Evolutionary conservation across 2,888 invertebrate genomes (phyloP).

Genomic region (Tenthredo notha): DNA sequence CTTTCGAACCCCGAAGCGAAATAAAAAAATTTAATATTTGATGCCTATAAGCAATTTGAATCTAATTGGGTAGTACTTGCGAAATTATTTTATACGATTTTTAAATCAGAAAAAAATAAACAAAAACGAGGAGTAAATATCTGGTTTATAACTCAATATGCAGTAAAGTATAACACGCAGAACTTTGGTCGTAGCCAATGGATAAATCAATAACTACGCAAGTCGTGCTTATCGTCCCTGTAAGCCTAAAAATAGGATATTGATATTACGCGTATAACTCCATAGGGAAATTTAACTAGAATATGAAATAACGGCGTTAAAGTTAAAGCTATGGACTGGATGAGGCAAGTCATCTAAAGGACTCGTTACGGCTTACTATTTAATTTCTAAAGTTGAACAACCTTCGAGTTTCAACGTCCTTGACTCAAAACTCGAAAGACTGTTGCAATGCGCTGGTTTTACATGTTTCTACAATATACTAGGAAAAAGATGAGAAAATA

Average conservation of each 20-base stretch:
- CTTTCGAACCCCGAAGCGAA: constrained; percentile 7
- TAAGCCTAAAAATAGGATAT: constrained; percentile 30
- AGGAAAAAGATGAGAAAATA: neutral
- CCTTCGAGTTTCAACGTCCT: constrained; percentile 38
- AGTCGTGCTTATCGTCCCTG: neutral
- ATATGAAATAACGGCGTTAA: neutral
- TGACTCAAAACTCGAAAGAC: constrained; percentile 26
- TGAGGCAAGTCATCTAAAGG: neutral
- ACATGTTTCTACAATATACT: neutral
- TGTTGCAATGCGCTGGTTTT: constrained; percentile 8
- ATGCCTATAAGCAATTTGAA: neutral
- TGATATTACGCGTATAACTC: neutral
- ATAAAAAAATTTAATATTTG: neutral
- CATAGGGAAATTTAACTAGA: neutral
- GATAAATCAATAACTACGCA: constrained; percentile 39
- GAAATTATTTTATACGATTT: neutral
- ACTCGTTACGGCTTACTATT: constrained; percentile 22
- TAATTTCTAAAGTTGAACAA: constrained; percentile 44
- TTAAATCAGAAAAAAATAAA: neutral
- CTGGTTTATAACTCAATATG: neutral
- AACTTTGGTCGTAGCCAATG: neutral
- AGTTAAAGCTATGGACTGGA: neutral
- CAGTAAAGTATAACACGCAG: neutral
- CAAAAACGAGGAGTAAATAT: no score
- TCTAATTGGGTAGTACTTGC: neutral